Conservation (phyloP, 2,113 vertebrate genomes). For the Haemorhous mexicanus region DNA sequence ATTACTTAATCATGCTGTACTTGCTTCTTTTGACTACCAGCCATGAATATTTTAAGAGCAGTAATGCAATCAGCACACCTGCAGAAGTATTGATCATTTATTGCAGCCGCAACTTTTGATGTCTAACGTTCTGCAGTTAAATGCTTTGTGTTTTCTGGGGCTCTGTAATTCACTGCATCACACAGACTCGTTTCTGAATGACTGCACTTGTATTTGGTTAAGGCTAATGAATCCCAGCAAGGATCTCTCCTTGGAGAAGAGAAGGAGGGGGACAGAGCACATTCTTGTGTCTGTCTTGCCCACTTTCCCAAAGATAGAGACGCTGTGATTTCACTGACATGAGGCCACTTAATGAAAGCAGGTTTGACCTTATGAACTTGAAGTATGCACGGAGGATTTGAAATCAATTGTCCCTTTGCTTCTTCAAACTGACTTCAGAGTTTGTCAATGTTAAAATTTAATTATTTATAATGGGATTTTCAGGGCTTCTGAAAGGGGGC, state of each 20-base stretch:
- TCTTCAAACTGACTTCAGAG: neutral
- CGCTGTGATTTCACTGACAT: neutral
- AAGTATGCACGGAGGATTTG: neutral
- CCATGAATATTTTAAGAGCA: slow-evolving; percentile 23
- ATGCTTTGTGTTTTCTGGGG: neutral
- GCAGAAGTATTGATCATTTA: neutral
- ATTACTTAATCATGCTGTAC: neutral
- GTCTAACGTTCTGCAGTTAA: neutral
- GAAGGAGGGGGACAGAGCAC: neutral
- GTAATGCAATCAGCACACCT: neutral
- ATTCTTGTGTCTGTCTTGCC: neutral
- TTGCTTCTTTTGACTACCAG: neutral
- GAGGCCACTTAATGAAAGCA: neutral
- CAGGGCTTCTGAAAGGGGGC: neutral
- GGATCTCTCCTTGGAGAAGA: neutral
- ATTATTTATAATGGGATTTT: slow-evolving; percentile 34
- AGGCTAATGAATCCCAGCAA: neutral
- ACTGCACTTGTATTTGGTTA: neutral
- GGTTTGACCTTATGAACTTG: neutral
- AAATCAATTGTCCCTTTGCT: slow-evolving; percentile 7
- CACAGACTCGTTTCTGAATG: neutral
- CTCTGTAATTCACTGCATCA: neutral
- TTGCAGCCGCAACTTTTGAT: neutral
- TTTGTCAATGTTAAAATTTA: neutral
- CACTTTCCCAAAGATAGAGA: neutral